Base-by-base conservation (phyloP, 2,113 vertebrate species). In the Seriola quinqueradiata region DNA sequence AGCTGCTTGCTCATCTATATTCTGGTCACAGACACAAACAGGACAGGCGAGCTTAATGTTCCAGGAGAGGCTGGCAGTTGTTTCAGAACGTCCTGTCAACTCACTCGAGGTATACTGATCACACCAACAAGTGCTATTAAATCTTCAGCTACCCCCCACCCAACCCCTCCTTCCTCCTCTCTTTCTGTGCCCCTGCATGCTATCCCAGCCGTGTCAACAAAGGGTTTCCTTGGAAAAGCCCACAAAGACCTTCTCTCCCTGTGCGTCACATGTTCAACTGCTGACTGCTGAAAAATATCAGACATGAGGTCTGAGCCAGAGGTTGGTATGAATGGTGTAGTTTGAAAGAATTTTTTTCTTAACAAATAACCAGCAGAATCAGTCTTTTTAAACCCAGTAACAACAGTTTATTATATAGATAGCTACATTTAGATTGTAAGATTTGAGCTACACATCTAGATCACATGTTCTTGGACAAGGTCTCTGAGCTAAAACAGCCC, bases 181-280 rank as follows among this genome's bases (percentile, higher is more conserved):
- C 14, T 19, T 9, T 75, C 64, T 76, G 28, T 42, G 14, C 36
- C 70, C 46, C 23, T 73, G 74, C 32, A 69, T 54, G 69, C 58
- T 82, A 79, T 72, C 82, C 75, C 65, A 19, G n/a, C 36, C 61
- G 13, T 76, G 82, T 89, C 87, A 92, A 90, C 84, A 91, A 84
- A 90, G 85, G 63, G 83, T 89, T 90, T 89, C 86, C 86, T 89
- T 61, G 87, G 85, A 93, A 92, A 90, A 87, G 70, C 81, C 89
- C 83, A 91, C 84, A 89, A 82, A 89, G 84, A 77, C 82, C 69
- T 44, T 83, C 71, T 86, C 59, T 83, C 46, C 63, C 38, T 69
- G 58, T 21, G 52, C 14, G 36, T 91, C 90, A 88, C 83, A 19
- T 90, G 88, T 85, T 85, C 57, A 71, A 28, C 87, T 86, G 82